A percentile compares a stretch with the other conserved stretches of the same genome.
These are phyloP conservation scores for Macrostomum cliftonense DNA, from an alignment of 2,888 invertebrate species.

Conservation along the genomic window DNA sequence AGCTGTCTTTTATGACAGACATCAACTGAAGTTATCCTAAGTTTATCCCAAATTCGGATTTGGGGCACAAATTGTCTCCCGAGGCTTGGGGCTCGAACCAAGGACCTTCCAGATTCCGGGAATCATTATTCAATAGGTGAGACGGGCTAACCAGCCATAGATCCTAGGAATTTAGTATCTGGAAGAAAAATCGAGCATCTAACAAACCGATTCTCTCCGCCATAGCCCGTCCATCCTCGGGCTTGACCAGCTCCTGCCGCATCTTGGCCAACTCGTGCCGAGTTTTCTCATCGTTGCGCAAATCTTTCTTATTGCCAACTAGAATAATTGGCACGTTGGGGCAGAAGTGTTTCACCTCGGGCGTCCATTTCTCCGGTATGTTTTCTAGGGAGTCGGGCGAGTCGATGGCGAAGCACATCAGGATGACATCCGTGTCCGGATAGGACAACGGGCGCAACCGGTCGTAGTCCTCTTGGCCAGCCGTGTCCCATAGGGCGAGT, in stretches of 20 bases:
- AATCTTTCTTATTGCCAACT: constrained; percentile 81
- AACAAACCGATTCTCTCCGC: constrained; percentile 85
- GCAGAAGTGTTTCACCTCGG: constrained; percentile 57
- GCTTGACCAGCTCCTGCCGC: constrained; percentile 93
- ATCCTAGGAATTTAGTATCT: too few relatives aligned
- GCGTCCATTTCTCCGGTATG: constrained; percentile 87
- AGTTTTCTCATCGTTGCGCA: constrained; percentile 76
- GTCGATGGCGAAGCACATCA: constrained; percentile 98
- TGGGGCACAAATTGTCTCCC: too few relatives aligned
- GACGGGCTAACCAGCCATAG: too few relatives aligned
- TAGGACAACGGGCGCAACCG: constrained; percentile 80
- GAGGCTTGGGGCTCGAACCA: too few relatives aligned
- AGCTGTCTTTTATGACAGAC: too few relatives aligned
- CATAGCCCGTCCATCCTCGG: constrained; percentile 86
- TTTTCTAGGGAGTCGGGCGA: constrained; percentile 92
- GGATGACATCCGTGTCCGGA: constrained; percentile 93
- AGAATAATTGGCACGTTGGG: constrained; percentile 93
- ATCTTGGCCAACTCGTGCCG: constrained; percentile 62
- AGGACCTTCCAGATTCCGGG: too few relatives aligned
- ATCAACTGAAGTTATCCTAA: too few relatives aligned
- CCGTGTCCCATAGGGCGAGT: constrained; percentile 65
- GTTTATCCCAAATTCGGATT: too few relatives aligned
- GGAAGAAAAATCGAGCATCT: too few relatives aligned
- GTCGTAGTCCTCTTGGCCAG: constrained; percentile 93
- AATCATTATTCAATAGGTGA: too few relatives aligned